Evolutionary conservation across 2,797 vertebrate genomes (phyloP).

Genomic region (Artibeus lituratus): DNA sequence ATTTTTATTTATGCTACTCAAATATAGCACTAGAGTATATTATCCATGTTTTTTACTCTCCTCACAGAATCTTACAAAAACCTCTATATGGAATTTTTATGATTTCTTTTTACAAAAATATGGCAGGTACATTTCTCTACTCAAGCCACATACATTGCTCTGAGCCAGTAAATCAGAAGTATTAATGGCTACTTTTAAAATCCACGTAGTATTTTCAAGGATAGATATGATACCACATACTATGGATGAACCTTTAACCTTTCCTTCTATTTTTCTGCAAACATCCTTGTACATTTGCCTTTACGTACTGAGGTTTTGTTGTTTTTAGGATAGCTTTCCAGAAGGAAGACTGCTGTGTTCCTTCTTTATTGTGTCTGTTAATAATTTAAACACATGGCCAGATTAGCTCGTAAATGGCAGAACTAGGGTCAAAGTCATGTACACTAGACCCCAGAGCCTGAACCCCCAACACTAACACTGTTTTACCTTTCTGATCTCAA

Average conservation of each 20-base stretch:
- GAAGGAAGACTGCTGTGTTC: background rate
- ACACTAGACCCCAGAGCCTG: background rate
- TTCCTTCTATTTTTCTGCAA: background rate
- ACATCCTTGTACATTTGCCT: background rate
- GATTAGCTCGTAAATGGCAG: background rate
- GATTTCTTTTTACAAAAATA: background rate
- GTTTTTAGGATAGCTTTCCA: background rate
- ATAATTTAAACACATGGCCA: background rate
- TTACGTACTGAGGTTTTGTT: background rate
- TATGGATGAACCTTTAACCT: background rate
- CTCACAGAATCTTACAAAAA: background rate
- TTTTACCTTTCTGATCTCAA: too few species aligned
- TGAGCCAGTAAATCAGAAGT: background rate
- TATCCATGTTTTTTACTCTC: background rate
- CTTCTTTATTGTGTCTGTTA: background rate
- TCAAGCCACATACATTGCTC: background rate
- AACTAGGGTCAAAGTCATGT: background rate
- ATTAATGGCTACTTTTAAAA: background rate
- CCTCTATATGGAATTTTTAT: background rate
- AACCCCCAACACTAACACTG: background rate
- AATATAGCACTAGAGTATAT: background rate
- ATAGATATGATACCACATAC: accelerated
- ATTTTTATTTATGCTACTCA: background rate
- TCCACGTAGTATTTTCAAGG: background rate
- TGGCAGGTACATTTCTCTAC: background rate